Base-by-base conservation (phyloP, 2,888 invertebrate genomes). In the Dorcus hopei region DNA sequence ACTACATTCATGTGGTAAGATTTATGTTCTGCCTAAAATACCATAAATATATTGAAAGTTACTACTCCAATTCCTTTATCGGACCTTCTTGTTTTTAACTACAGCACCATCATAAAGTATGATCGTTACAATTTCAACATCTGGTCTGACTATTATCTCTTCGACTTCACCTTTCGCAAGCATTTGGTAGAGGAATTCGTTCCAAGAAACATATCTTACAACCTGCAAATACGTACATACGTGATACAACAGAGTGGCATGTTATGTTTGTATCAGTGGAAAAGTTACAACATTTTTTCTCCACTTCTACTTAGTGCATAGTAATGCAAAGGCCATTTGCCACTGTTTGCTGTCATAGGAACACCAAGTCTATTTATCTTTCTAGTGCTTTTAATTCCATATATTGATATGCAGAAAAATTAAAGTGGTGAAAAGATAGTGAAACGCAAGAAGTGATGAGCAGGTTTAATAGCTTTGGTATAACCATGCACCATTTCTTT, bases 151-250 rank as follows among this genome's bases (percentile, higher is more conserved):
- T 62, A 93, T 86, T 8, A 95, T 80, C 78, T 93, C 90, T 69
- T 93, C 90, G 0, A 97, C 97, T 81, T 97, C 97, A 9, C 97
- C 97, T 74, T 92, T 93, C 0, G 92, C 88, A 54, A 98, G 79
- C 92, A 98, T 93, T 61, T 95, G 90, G 77, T 96, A 90, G 0
- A 95, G 87, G 81, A 98, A 98, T 79, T 97, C 97, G 79, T 95
- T 95, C 97, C 97, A 98, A 0, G 95, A 93, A 2, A 95, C 90
- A 75, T 90, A 92, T 38, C 90, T 81, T n/a, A 87, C 81, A 26
- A 85, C 74, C 85, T 86, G 45, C 2, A 9, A 45, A 45, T 19
- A 43, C 6, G 2, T 19, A 43, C 6, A 3, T 19, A 33, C 5
- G 6, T 33, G 26, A 33, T 48, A 26, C 4, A 23, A 16, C 2